These are phyloP conservation scores for Trichonephila clavata DNA, from an alignment of 1,140 invertebrate genomes.

Conservation along the genomic window DNA sequence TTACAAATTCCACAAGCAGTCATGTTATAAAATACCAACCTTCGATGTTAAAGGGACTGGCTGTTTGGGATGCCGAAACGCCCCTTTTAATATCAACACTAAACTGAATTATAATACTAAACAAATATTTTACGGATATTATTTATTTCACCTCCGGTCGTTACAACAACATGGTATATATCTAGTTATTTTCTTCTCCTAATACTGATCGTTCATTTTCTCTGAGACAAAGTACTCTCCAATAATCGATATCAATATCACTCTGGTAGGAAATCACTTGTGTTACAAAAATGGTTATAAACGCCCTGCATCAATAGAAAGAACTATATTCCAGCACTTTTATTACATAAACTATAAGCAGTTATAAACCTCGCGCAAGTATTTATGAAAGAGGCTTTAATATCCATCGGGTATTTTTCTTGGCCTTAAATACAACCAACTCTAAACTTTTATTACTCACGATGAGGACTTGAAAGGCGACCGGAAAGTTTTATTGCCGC, in stretches of 20 bases:
- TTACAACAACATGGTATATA: too few species aligned
- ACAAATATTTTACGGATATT: too few species aligned
- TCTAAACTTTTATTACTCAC: background rate
- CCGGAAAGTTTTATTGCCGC: conserved; percentile 17
- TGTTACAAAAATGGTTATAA: background rate
- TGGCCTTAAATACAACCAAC: background rate
- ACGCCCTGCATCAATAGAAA: background rate
- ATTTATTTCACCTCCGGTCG: too few species aligned
- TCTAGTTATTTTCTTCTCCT: too few species aligned
- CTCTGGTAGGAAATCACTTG: background rate
- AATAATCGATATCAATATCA: background rate
- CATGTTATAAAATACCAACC: too few species aligned
- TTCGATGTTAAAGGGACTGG: too few species aligned
- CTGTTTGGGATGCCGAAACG: too few species aligned
- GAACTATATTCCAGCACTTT: background rate
- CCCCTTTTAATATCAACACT: too few species aligned
- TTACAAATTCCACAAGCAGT: too few species aligned
- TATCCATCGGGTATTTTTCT: background rate
- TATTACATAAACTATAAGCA: background rate
- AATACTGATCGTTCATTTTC: background rate
- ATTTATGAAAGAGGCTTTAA: background rate
- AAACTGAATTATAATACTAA: too few species aligned
- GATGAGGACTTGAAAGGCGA: background rate
- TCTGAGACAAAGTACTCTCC: background rate
- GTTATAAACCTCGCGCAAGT: background rate